These are phyloP conservation scores for Pedicia rivosa DNA, from an alignment of 2,888 invertebrate genomes.

Conservation along the genomic window DNA sequence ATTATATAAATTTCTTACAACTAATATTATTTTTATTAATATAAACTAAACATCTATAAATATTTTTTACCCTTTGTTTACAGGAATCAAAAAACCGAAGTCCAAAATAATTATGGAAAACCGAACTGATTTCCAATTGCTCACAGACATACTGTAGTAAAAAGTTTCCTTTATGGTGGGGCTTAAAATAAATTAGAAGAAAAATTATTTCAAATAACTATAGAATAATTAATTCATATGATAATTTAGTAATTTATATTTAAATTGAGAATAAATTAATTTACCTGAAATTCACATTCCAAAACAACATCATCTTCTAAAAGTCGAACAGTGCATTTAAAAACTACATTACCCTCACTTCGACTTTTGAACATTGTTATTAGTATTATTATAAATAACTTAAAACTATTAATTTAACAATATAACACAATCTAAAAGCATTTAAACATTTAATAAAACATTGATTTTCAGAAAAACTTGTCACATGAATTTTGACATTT, in stretches of 20 bases:
- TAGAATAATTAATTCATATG: no score
- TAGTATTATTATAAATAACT: no score
- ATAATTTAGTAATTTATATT: no score
- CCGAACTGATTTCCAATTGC: constrained; percentile 73
- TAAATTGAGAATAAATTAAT: constrained; percentile 10
- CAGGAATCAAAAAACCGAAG: constrained; percentile 78
- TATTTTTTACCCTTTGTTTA: constrained; percentile 58
- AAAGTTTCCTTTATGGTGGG: constrained; percentile 77
- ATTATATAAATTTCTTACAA: not conserved
- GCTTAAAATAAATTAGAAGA: constrained; percentile 37
- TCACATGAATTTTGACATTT: constrained; percentile 6
- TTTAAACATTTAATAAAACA: not conserved
- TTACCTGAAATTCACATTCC: constrained; percentile 84
- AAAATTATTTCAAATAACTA: constrained; percentile 4
- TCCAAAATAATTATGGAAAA: constrained; percentile 90
- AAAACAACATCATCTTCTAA: constrained; percentile 82
- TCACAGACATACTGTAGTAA: constrained; percentile 82
- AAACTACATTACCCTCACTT: constrained; percentile 60
- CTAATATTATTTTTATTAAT: not conserved
- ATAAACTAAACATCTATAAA: no score
- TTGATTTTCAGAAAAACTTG: constrained; percentile 3
- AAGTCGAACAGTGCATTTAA: constrained; percentile 76
- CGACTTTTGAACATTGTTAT: constrained; percentile 42
- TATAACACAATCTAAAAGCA: no score
- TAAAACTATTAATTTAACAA: no score